Evolutionary conservation across 2,797 vertebrate genomes (phyloP).

Genomic region (Dendrocincla tyrannina): DNA sequence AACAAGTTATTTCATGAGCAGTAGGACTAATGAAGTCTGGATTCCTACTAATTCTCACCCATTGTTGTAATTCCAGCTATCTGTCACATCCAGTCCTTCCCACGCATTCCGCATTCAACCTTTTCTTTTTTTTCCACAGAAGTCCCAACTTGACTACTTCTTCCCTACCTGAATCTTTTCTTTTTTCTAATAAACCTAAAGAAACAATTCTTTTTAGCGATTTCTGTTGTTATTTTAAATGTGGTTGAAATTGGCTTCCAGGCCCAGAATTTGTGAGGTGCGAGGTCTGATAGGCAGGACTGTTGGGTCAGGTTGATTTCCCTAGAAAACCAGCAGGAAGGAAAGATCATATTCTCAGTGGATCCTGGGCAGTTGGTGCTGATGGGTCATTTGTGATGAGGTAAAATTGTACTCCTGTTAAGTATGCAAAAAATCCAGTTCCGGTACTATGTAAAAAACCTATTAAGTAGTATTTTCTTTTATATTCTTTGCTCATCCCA

Average conservation of each 20-base stretch:
- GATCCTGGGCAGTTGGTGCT: neutral
- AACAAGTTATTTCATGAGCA: constrained; percentile 3
- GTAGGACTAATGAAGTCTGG: neutral
- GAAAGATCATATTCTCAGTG: neutral
- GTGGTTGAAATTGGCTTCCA: neutral
- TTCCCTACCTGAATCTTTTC: neutral
- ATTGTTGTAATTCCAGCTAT: neutral
- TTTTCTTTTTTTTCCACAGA: neutral
- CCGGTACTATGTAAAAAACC: neutral
- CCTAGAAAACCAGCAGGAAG: neutral
- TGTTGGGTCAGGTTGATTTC: neutral
- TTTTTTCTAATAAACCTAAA: neutral
- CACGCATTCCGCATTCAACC: neutral
- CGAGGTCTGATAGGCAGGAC: neutral
- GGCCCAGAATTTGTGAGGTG: neutral
- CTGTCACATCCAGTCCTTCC: neutral
- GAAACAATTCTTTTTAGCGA: neutral
- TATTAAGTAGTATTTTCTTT: neutral
- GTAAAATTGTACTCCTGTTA: neutral
- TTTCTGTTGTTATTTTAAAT: neutral
- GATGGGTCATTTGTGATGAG: neutral
- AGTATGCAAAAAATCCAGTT: neutral
- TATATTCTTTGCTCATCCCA: neutral
- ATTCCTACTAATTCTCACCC: neutral
- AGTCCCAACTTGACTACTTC: neutral